These are phyloP conservation scores for Drosophila santomea DNA, from an alignment of 1,140 invertebrate genomes.

Conservation along the genomic window DNA sequence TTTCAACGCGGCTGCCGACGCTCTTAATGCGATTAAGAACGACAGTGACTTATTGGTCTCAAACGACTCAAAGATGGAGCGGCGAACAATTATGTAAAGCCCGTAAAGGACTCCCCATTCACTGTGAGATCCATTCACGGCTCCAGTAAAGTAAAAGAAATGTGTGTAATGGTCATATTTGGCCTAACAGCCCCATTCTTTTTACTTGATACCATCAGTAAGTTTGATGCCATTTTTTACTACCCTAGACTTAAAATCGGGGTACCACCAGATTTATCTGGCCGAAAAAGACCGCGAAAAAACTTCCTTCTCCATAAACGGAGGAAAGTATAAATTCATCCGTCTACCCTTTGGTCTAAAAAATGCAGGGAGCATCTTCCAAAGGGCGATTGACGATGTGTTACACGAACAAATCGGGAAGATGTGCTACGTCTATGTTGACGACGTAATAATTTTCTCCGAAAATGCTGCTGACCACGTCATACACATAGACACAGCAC, in stretches of 20 bases:
- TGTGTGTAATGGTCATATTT: neutral
- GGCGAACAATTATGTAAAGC: neutral
- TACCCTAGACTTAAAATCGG: neutral
- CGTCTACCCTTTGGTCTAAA: conserved; percentile 38
- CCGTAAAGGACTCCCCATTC: neutral
- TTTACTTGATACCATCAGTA: neutral
- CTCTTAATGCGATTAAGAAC: neutral
- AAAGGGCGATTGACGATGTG: conserved; percentile 28
- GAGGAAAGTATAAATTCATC: conserved; percentile 43
- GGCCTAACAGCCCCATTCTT: neutral
- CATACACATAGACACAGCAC: too few relatives aligned
- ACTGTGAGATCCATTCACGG: conserved; percentile 1
- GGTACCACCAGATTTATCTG: too few relatives aligned
- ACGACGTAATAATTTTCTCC: too few relatives aligned
- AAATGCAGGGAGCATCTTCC: conserved; percentile 81
- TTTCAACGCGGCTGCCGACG: neutral
- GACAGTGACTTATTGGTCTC: neutral
- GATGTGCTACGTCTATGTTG: too few relatives aligned
- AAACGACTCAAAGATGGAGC: neutral
- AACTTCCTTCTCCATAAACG: conserved; percentile 25
- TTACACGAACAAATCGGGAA: too few relatives aligned
- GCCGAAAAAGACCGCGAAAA: too few relatives aligned
- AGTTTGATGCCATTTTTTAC: conserved; percentile 11
- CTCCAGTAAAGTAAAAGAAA: neutral
- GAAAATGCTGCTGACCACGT: too few relatives aligned